These are phyloP conservation scores for Yoshiicerus persimilis DNA, from an alignment of 1,140 invertebrate species.

Conservation along the genomic window DNA sequence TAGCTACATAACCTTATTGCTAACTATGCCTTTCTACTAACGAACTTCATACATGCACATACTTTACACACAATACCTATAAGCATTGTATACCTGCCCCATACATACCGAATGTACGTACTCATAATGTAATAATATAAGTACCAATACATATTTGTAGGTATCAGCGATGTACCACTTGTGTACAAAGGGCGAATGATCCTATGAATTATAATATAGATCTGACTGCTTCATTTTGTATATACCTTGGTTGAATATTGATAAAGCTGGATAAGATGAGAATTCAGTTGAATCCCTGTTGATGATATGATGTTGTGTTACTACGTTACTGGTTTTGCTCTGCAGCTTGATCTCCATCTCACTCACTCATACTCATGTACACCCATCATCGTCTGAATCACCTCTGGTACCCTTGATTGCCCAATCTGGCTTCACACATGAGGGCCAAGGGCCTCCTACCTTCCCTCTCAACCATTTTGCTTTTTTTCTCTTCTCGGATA, in stretches of 20 bases:
- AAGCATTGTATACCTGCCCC: no score
- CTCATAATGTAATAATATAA: neutral
- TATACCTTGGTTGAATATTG: neutral
- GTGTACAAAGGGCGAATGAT: neutral
- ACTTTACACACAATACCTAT: no score
- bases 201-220: neutral
- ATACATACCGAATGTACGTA: neutral
- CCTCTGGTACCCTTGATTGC: conserved; percentile 33
- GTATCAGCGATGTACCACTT: neutral
- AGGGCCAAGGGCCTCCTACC: conserved; percentile 33
- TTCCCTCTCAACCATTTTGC: conserved; percentile 27
- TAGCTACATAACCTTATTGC: neutral
- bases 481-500: neutral
- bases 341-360: neutral
- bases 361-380: neutral
- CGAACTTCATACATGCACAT: neutral
- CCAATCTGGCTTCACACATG: conserved; percentile 35
- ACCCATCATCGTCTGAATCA: conserved; percentile 30
- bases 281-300: neutral
- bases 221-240: neutral
- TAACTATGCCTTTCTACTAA: neutral
- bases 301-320: neutral
- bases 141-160: neutral
- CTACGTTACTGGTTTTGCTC: neutral
- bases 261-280: neutral